phyloP scores from a whole-genome alignment of 2,113 vertebrate genomes.

The Fregata magnificens region DNA sequence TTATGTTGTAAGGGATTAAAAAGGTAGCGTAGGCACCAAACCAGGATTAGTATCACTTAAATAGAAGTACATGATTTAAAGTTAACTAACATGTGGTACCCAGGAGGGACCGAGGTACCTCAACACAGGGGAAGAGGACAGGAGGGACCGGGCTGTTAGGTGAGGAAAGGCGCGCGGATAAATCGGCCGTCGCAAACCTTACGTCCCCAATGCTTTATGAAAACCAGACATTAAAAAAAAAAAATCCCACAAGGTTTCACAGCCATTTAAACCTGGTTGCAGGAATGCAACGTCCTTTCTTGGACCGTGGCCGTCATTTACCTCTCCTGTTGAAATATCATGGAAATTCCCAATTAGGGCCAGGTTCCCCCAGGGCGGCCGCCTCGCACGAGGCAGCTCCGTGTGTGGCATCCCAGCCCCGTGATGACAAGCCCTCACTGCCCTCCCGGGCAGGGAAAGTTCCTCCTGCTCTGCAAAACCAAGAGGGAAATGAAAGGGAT shows the following conservation, averaged over 20 bases:
- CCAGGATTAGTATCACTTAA: background rate
- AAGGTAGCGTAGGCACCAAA: background rate
- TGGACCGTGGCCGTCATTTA: background rate
- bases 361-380: background rate
- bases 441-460: background rate
- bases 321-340: background rate
- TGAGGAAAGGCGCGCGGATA: background rate
- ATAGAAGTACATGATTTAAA: background rate
- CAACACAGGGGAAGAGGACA: background rate
- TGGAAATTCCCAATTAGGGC: background rate
- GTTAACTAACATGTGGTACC: background rate
- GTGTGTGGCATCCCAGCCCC: background rate
- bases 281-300: background rate
- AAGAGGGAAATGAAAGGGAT: accelerated
- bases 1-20: background rate
- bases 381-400: background rate
- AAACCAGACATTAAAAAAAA: background rate
- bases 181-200: background rate
- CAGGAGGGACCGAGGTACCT: background rate
- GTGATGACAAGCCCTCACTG: background rate
- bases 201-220: background rate
- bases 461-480: background rate
- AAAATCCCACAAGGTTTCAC: background rate
- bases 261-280: background rate
- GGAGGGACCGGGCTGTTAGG: background rate